Evolutionary conservation across 2,888 invertebrate genomes (phyloP).

Genomic region (Mesopsocus fuscifrons): DNA sequence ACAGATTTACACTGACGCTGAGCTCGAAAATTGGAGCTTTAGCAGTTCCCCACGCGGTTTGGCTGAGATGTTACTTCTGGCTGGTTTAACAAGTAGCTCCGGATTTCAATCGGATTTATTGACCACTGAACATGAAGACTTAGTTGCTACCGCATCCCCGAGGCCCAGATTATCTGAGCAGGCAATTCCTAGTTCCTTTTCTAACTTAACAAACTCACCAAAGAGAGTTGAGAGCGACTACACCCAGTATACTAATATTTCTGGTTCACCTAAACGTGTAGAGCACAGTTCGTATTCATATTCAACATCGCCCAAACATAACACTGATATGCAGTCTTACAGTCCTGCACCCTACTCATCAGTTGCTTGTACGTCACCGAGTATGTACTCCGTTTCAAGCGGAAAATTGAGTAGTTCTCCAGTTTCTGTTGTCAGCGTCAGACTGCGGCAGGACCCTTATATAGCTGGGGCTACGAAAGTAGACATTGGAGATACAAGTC

Average conservation of each 20-base stretch:
- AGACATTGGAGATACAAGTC: conserved; percentile 16
- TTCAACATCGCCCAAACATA: conserved; percentile 3
- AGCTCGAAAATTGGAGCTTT: conserved; percentile 47
- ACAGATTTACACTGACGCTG: conserved; percentile 41
- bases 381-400: conserved; percentile 29
- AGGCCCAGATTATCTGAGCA: conserved; percentile 12
- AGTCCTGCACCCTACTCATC: conserved; percentile 29
- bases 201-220: conserved; percentile 1
- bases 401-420: conserved; percentile 18
- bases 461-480: conserved; percentile 19
- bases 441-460: conserved; percentile 43
- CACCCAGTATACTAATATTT: neutral
- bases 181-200: neutral
- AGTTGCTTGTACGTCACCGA: conserved; percentile 31
- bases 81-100: conserved; percentile 17
- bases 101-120: conserved; percentile 22
- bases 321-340: conserved; percentile 7
- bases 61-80: conserved; percentile 35
- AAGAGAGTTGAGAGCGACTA: conserved; percentile 4
- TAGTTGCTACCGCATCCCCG: conserved; percentile 22
- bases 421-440: conserved; percentile 20
- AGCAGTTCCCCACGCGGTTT: conserved; percentile 42
- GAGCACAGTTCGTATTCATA: neutral
- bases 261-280: conserved; percentile 5
- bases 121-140: conserved; percentile 22